Conservation (phyloP, 2,113 vertebrate genomes). For the Datnioides undecimradiatus region DNA sequence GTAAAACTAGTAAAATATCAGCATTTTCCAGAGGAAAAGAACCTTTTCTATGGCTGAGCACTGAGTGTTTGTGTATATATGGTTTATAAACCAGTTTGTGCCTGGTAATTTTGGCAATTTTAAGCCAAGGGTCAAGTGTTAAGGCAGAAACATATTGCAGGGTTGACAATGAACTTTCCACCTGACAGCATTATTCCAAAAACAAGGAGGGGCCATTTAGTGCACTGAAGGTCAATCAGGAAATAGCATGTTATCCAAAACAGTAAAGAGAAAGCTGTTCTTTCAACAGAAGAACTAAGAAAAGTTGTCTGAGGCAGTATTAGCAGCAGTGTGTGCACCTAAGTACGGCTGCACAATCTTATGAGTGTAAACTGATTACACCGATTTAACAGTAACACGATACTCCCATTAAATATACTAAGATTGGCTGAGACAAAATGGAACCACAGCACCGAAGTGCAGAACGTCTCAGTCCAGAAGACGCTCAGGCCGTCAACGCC, state of each 20-base stretch:
- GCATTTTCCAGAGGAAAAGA: background rate
- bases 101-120: background rate
- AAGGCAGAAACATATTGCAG: background rate
- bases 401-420: background rate
- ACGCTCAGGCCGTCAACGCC: background rate
- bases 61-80: background rate
- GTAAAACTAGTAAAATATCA: background rate
- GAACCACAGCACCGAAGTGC: background rate
- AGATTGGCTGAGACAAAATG: background rate
- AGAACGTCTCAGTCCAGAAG: background rate
- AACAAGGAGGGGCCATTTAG: background rate
- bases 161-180: background rate
- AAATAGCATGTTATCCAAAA: background rate
- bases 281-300: background rate
- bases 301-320: background rate
- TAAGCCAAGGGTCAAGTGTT: background rate
- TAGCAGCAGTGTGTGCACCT: background rate
- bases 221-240: background rate
- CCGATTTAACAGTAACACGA: background rate
- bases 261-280: background rate
- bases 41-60: background rate
- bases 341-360: background rate
- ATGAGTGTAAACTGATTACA: conserved; percentile 5
- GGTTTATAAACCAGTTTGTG: background rate
- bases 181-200: background rate